Evolutionary conservation across 2,888 invertebrate species (phyloP).

Genomic region (Apoda limacodes): DNA sequence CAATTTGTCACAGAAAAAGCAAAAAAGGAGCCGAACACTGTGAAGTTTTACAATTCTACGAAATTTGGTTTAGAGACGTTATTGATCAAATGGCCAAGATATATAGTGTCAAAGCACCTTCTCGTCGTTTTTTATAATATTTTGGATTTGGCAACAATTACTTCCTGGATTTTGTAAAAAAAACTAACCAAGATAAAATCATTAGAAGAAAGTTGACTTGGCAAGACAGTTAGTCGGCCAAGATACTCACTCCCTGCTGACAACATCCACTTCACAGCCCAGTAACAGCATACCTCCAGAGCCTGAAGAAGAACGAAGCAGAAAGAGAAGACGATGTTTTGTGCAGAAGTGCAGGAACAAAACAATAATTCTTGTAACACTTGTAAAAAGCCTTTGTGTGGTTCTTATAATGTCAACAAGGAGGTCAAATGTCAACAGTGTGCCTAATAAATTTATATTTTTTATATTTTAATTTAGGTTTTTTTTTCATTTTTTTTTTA

Average conservation of each 20-base stretch:
- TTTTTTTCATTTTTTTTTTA: too few species aligned
- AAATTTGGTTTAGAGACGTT: too few species aligned
- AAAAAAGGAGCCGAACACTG: too few species aligned
- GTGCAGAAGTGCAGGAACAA: too few species aligned
- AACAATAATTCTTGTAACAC: background rate
- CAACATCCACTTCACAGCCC: conserved; percentile 2
- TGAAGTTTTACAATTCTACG: too few species aligned
- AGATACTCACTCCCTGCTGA: conserved; percentile 1
- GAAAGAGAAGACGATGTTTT: background rate
- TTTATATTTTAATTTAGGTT: too few species aligned
- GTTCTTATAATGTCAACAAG: conserved; percentile 3
- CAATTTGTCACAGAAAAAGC: too few species aligned
- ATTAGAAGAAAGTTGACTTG: conserved; percentile 2
- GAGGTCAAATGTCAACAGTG: conserved; percentile 2
- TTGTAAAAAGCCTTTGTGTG: conserved; percentile 1
- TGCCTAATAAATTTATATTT: conserved; percentile 2
- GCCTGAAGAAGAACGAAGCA: conserved; percentile 1
- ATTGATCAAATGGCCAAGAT: too few species aligned
- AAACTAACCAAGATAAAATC: background rate
- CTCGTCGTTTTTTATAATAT: conserved; percentile 4
- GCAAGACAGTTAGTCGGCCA: conserved; percentile 1
- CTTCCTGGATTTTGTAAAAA: conserved; percentile 4
- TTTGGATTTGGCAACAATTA: conserved; percentile 3
- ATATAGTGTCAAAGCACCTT: too few species aligned
- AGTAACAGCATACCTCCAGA: conserved; percentile 1